Evolutionary conservation across 1,140 invertebrate genomes (phyloP).

Genomic region (Plodia interpunctella): DNA sequence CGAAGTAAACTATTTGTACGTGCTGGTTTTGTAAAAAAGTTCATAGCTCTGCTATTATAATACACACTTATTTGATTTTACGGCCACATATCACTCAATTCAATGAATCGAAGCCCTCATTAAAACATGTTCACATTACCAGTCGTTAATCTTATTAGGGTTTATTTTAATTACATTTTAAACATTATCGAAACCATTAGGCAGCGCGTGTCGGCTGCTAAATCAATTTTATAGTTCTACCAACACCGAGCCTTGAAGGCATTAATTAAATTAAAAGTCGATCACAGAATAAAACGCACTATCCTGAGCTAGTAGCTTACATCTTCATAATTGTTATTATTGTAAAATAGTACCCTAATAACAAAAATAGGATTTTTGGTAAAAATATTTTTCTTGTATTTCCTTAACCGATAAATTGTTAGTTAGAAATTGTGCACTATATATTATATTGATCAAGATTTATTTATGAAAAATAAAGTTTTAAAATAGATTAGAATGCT

Average conservation of each 20-base stretch:
- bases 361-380: constrained; percentile 71
- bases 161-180: constrained; percentile 30
- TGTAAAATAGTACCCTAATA: constrained; percentile 64
- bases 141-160: constrained; percentile 35
- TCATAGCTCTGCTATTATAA: not conserved
- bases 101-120: constrained; percentile 18
- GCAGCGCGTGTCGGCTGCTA: constrained; percentile 9
- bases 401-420: constrained; percentile 51
- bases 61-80: not conserved
- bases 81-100: constrained; percentile 26
- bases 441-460: constrained; percentile 36
- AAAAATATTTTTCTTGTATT: constrained; percentile 56
- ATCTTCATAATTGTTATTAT: constrained; percentile 16
- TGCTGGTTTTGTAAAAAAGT: not conserved
- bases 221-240: constrained; percentile 18
- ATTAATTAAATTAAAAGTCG: constrained; percentile 39
- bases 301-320: constrained; percentile 53
- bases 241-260: constrained; percentile 41
- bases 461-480: constrained; percentile 22
- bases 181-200: constrained; percentile 15
- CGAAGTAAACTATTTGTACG: constrained; percentile 13
- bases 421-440: constrained; percentile 46
- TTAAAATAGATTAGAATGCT: constrained; percentile 26
- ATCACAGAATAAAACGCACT: constrained; percentile 67
- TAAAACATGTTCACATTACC: constrained; percentile 36